Conservation (phyloP, 2,888 invertebrate species). For the Ctenicera cuprea region DNA sequence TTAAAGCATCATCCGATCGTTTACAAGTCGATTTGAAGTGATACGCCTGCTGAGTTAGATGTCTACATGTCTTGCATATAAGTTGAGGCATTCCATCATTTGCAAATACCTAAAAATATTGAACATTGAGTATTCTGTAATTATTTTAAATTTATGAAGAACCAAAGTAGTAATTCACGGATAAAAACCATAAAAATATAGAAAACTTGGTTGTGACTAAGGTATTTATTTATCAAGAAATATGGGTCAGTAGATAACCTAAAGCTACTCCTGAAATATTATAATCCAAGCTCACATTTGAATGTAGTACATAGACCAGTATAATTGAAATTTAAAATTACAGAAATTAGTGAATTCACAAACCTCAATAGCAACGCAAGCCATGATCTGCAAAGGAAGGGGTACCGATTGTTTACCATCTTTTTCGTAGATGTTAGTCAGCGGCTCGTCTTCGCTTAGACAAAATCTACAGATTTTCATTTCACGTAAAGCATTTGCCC, state of each 20-base stretch:
- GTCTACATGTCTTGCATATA: slow-evolving; percentile 82
- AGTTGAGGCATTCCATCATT: slow-evolving; percentile 85
- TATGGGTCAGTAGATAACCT: neutral
- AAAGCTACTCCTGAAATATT: too few relatives aligned
- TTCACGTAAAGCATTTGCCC: slow-evolving; percentile 77
- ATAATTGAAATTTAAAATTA: slow-evolving; percentile 10
- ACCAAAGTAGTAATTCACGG: slow-evolving; percentile 10
- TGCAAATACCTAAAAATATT: slow-evolving; percentile 74
- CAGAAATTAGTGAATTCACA: slow-evolving; percentile 60
- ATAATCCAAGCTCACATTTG: neutral
- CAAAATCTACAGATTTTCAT: slow-evolving; percentile 86
- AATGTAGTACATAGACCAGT: neutral
- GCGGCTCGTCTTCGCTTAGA: slow-evolving; percentile 78
- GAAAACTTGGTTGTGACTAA: slow-evolving; percentile 19
- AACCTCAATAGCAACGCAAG: slow-evolving; percentile 86
- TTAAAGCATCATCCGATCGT: slow-evolving; percentile 82
- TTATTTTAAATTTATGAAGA: slow-evolving; percentile 25
- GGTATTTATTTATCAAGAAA: neutral
- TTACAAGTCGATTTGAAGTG: slow-evolving; percentile 86
- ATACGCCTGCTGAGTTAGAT: slow-evolving; percentile 82
- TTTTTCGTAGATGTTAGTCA: slow-evolving; percentile 81
- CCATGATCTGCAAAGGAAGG: slow-evolving; percentile 84
- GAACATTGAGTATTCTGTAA: slow-evolving; percentile 30
- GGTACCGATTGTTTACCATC: slow-evolving; percentile 79
- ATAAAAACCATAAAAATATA: slow-evolving; percentile 26